These are phyloP conservation scores for Agapornis canus DNA, from an alignment of 2,797 vertebrate species.

Conservation along the genomic window DNA sequence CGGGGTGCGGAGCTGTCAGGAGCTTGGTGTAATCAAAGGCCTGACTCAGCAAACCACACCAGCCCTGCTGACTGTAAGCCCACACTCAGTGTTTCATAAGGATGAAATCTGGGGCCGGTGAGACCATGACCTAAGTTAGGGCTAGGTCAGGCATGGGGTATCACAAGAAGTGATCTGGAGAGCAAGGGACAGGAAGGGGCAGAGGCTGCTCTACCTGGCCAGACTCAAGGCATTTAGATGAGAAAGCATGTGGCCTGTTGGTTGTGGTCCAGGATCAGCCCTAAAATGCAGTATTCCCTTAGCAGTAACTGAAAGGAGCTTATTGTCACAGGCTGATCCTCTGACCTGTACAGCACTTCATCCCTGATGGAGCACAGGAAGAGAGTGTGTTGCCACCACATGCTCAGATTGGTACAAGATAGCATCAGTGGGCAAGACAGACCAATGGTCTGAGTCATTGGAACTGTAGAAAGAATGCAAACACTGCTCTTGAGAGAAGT, in stretches of 20 bases:
- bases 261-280: neutral
- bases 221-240: neutral
- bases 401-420: neutral
- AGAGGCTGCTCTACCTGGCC: neutral
- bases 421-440: neutral
- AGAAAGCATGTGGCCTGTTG: accelerated
- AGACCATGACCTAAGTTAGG: neutral
- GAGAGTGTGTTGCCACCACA: neutral
- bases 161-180: neutral
- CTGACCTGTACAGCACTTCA: neutral
- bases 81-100: neutral
- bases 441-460: accelerated
- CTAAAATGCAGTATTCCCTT: neutral
- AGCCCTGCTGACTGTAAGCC: neutral
- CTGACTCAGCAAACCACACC: neutral
- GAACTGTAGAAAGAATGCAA: neutral
- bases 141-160: neutral
- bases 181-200: neutral
- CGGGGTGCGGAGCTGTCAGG: neutral
- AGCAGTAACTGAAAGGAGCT: neutral
- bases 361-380: neutral
- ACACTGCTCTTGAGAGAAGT: neutral
- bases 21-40: neutral
- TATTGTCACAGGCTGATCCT: neutral
- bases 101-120: neutral